These are phyloP conservation scores for Aurelia aurita complex sp. Pacific DNA, from an alignment of 30 jellyfish, hydroid and myxozoan genomes.

Conservation along the genomic window DNA sequence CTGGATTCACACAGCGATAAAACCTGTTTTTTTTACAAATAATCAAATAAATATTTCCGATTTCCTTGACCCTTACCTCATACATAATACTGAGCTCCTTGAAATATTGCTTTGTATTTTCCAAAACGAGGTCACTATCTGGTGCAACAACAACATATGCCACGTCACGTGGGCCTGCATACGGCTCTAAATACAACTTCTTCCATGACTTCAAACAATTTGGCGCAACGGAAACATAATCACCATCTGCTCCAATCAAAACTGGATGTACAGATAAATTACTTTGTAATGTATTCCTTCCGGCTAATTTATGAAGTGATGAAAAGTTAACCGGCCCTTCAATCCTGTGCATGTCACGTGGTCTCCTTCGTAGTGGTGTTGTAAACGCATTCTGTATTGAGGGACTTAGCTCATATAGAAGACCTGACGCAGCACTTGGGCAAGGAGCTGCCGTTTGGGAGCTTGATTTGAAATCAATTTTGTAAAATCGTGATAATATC, in stretches of 20 bases:
- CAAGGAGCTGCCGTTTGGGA: background rate
- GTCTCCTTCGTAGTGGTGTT: constrained; percentile 66
- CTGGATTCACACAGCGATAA: no score
- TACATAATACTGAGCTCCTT: constrained; percentile 82
- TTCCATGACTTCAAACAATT: constrained; percentile 82
- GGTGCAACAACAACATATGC: constrained; percentile 98
- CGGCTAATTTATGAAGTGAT: constrained; percentile 53
- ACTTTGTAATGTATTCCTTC: constrained; percentile 68
- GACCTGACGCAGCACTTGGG: constrained; percentile 34
- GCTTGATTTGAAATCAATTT: background rate
- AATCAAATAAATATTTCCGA: no score
- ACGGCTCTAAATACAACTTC: constrained; percentile 86
- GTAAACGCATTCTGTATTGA: constrained; percentile 72
- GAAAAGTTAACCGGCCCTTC: constrained; percentile 86
- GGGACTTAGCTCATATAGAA: constrained; percentile 65
- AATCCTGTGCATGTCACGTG: constrained; percentile 72
- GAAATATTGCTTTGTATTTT: constrained; percentile 87
- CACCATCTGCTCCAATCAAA: constrained; percentile 88
- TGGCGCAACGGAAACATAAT: constrained; percentile 88
- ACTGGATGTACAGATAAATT: constrained; percentile 66
- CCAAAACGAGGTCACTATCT: constrained; percentile 85
- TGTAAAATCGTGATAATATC: constrained; percentile 38
- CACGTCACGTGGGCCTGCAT: constrained; percentile 89
- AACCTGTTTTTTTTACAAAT: no score
- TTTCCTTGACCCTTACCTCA: constrained; percentile 65